phyloP scores from a whole-genome alignment of 2,113 vertebrate species.

The Leucopternis melanops region DNA sequence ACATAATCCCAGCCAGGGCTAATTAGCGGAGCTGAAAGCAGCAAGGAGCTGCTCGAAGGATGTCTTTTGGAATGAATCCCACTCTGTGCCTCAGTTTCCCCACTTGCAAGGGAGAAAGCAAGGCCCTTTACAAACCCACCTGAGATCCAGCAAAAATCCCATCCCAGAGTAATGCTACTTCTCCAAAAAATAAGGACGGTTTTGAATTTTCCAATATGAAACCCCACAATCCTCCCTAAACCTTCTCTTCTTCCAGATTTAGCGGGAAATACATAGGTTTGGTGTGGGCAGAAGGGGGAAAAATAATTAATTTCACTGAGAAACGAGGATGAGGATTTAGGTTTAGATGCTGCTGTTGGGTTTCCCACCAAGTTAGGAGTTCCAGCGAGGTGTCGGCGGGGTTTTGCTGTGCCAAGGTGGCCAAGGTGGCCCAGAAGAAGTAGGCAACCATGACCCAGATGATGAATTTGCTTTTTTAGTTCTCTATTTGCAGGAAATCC shows the following conservation, averaged over 20 bases:
- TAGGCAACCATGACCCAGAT: not conserved
- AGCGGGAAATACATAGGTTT: accelerated
- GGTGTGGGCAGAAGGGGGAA: not conserved
- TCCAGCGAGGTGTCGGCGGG: accelerated
- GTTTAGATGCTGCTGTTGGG: accelerated
- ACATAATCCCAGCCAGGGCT: not conserved
- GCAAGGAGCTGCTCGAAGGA: not conserved
- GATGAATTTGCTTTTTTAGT: not conserved
- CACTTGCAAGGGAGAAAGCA: too few species aligned
- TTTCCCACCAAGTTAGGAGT: not conserved
- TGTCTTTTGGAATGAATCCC: not conserved
- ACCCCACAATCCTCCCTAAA: not conserved
- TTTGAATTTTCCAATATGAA: not conserved
- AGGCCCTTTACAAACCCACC: not conserved
- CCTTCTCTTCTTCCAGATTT: not conserved
- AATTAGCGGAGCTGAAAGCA: not conserved
- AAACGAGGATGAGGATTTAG: accelerated
- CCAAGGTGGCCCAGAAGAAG: not conserved
- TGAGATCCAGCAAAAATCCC: not conserved
- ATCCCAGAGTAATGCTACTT: not conserved
- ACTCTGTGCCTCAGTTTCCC: not conserved
- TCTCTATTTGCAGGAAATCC: constrained; percentile 3
- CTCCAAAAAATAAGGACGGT: not conserved
- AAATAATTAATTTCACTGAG: not conserved
- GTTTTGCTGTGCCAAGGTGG: not conserved